Conservation (phyloP, 92 coral and sea anemone genomes). For the Phenganax marumi region DNA sequence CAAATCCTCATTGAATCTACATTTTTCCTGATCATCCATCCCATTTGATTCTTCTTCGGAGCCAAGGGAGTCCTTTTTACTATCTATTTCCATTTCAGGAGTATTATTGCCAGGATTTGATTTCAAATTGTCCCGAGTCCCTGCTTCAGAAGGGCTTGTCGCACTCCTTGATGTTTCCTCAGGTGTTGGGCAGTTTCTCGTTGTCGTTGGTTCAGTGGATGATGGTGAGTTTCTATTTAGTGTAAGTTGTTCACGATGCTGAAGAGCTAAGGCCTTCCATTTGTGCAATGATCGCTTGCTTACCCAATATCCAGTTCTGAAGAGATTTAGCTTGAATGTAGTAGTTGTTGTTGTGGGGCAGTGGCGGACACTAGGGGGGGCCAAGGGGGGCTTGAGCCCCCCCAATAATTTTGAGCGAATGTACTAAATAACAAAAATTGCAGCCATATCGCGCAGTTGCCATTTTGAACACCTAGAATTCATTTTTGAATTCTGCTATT, state of each 20-base stretch:
- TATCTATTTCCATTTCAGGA: constrained; percentile 18
- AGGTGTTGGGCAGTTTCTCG: constrained; percentile 27
- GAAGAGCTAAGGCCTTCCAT: constrained; percentile 77
- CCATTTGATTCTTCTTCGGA: constrained; percentile 47
- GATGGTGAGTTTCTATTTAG: constrained; percentile 48
- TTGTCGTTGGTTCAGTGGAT: not conserved
- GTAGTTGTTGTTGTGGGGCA: not conserved
- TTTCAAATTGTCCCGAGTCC: constrained; percentile 30
- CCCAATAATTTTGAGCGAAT: too few species aligned
- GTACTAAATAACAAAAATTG: too few species aligned
- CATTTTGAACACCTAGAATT: too few species aligned
- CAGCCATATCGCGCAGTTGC: too few species aligned
- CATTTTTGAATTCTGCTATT: too few species aligned
- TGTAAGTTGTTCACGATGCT: constrained; percentile 33
- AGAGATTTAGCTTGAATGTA: not conserved
- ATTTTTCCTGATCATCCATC: constrained; percentile 17
- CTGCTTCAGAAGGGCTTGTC: constrained; percentile 6
- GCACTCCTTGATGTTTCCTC: constrained; percentile 5
- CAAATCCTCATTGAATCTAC: constrained; percentile 82
- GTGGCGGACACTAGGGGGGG: too few species aligned
- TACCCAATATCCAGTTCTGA: constrained; percentile 74
- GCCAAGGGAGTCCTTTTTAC: constrained; percentile 26
- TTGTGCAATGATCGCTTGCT: constrained; percentile 72
- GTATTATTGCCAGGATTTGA: constrained; percentile 33
- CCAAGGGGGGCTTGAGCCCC: too few species aligned